Base-by-base conservation (phyloP, 2,113 vertebrate genomes). In the Neotragus moschatus region DNA sequence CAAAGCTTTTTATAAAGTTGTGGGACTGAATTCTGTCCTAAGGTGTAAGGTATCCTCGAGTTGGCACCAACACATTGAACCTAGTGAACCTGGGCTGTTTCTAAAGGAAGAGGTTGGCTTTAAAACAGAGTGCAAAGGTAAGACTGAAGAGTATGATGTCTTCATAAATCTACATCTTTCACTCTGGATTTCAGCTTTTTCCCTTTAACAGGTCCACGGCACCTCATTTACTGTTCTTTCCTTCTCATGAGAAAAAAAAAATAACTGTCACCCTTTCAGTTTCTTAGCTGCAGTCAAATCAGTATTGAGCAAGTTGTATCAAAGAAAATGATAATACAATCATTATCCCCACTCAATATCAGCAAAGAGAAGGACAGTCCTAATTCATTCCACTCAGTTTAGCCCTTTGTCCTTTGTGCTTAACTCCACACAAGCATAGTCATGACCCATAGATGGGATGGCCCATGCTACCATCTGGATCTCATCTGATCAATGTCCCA, bases 211-310 rank as follows among this genome's bases (percentile, higher is more conserved):
- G 2, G 43, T 61, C 43, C 28, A 25, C 28, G 17, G 13, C 26
- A 3, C 19, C 36, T 81, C 30, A 43, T 21, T 82, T 45, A 14
- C 21, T 25, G 3, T 82, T 55, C 26, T 61, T 81, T 53, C 14
- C 23, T 86, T 70, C 61, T 79, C 63, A 26, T 56, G 25, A 49
- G 25, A 58, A 58, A 58, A 26, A 11, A 58, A 88, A 87, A 2
- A 1, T 33, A 61, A 0, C 0, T 5, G 11, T 10, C 43, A 7
- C 43, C 36, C 14, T 85, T 77, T 75, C 30, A 7, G 1, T 80
- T 28, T 60, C 63, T 79, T n/a, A 61, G 77, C 15, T 80, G 30
- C 15, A 66, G 23, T 13, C 33, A 10, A 5, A 33, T 30, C 26
- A 60, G 23, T 23, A 45, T 4, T 21, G 13, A 91, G 28, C 39